Evolutionary conservation across 2,888 invertebrate species (phyloP), one percentile per base, ranked within the genome.

Genomic region (Cerastoderma edule): DNA sequence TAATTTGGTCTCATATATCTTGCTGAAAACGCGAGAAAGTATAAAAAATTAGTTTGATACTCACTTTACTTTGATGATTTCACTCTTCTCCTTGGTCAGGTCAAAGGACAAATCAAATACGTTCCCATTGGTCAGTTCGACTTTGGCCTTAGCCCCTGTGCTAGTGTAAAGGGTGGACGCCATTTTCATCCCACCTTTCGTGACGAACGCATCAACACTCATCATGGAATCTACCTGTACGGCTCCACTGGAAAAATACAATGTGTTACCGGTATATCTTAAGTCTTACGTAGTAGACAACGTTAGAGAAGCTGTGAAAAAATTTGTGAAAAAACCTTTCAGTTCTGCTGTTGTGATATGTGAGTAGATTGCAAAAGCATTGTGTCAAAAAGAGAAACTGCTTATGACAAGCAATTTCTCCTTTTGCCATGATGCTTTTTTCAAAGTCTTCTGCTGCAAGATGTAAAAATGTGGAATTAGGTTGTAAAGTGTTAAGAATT

Each of bases 151-250:
- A 0, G 97, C 93, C 0, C 96, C 96, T 0, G 96, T 96, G 33
- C 97, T 97, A 0, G 97, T 96, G 91, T 97, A 97, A 27, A 98
- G 93, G 63, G 96, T 96, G 80, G 96, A 95, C 88, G 96, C 96
- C 10, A 98, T 94, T 87, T 97, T 95, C 22, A 98, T 95, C 8
- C 97, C 98, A 16, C 96, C 95, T 2, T 95, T 94, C n/a, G 96
- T 95, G 68, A 96, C 95, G 72, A 95, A 96, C 0, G 96, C 96
- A 86, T 96, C 96, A 0, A 98, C 95, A 46, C 95, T 95, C 96
- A 99, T 97, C 1, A 96, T 95, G 0, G 96, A 96, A 4, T 96
- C 95, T 69, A 98, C 94, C 91, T 97, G 96, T 0, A 98, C 94
- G 6, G 97, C 96, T 69, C 97, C 95, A 87, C 97, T 98, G 89